phyloP scores from a whole-genome alignment of 1,140 invertebrate species.

The Papilio dardanus region DNA sequence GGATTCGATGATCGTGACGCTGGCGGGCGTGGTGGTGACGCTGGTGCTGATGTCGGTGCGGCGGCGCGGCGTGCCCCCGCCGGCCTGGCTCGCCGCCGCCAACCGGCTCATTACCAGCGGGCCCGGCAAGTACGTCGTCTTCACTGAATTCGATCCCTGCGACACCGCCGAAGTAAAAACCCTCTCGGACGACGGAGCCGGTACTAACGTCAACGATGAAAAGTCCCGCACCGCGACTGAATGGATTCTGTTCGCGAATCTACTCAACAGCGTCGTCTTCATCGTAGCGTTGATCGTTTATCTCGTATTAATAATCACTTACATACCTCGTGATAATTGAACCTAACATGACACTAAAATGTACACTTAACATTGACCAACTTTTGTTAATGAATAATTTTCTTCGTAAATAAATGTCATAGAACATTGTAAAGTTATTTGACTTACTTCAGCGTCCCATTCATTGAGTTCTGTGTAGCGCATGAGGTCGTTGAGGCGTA shows the following conservation, averaged over 20 bases:
- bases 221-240: conserved; percentile 45
- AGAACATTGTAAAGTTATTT: conserved; percentile 4
- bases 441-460: conserved; percentile 72
- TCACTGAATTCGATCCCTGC: conserved; percentile 72
- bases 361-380: background rate
- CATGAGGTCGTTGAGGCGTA: conserved; percentile 76
- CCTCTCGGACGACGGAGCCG: conserved; percentile 51
- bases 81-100: conserved; percentile 57
- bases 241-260: conserved; percentile 68
- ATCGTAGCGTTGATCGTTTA: conserved; percentile 60
- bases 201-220: conserved; percentile 41
- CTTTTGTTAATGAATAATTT: background rate
- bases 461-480: conserved; percentile 63
- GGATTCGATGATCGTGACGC: conserved; percentile 71
- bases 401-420: background rate
- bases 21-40: conserved; percentile 63
- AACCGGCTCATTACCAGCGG: conserved; percentile 59
- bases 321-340: conserved; percentile 63
- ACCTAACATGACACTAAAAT: no score
- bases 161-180: conserved; percentile 53
- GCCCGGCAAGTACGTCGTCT: conserved; percentile 70
- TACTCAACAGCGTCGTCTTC: conserved; percentile 66
- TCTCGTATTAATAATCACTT: conserved; percentile 58
- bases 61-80: conserved; percentile 50
- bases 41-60: conserved; percentile 65